Base-by-base conservation (phyloP, 2,888 invertebrate species). In the Eupithecia pulchellata region DNA sequence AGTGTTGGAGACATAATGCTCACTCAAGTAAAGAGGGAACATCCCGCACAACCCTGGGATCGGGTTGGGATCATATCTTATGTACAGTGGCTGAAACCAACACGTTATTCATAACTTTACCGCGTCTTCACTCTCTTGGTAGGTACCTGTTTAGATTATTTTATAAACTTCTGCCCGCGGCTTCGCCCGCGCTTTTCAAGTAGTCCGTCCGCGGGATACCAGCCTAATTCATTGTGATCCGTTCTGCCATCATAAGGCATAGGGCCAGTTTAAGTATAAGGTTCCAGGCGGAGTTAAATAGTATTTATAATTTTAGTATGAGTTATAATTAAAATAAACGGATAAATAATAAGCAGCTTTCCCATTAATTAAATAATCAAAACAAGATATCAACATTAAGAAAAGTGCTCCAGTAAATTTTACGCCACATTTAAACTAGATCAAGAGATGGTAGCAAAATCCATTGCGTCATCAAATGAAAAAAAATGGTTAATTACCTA, bases 1-100 rank as follows among this genome's bases (percentile, higher is more conserved):
- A 3, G 91, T 89, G 81, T 92, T 93, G 27, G 91, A 89, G 29
- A 93, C 92, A 69, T 86, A 86, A 81, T 93, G 84, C 80, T 91
- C 84, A 79, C 93, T 93, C 73, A 94, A 82, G 75, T 91, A 91
- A 66, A 94, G 73, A n/a, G 92, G 89, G 75, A 84, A 91, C 75
- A 84, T 77, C n/a, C 90, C 90, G 66, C 83, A 83, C 36, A 93
- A 81, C 1, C 93, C 94, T 30, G 94, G 94, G 39, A 93, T 85
- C 55, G 93, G 89, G 76, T 93, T 85, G 36, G 88, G 90, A 80
- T 94, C 94, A 81, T 91, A 93, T 73, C 94, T 86, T 73, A 93
- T 75, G 78, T 93, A 92, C 62, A 94, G 79, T 36, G 93, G 93
- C 94, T 94, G 86, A 81, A 90, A 76, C 78, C 65, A 77, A 77